Evolutionary conservation across 2,797 vertebrate genomes (phyloP).

Genomic region (Sebastes trivittatus): DNA sequence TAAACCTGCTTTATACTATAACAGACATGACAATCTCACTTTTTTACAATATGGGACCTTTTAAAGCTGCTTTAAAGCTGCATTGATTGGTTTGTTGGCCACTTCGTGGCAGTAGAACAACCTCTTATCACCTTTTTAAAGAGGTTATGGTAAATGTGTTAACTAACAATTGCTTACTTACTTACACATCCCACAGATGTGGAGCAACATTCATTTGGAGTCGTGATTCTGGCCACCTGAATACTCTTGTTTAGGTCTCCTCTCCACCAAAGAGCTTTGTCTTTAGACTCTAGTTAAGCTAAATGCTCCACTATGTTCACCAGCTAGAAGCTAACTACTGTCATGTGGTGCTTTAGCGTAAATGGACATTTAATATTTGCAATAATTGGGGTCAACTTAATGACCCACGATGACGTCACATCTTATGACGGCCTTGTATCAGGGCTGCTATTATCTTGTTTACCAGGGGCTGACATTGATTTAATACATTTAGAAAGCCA

Average conservation of each 20-base stretch:
- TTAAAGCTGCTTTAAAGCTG: background rate
- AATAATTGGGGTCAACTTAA: background rate
- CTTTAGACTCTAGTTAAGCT: background rate
- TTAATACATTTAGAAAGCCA: rapidly evolving
- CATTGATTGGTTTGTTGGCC: too few relatives aligned
- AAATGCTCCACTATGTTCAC: background rate
- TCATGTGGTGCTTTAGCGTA: background rate
- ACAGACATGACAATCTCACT: too few relatives aligned
- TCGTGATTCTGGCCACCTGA: background rate
- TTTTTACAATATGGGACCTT: too few relatives aligned
- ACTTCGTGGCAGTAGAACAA: background rate
- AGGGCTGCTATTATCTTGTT: background rate
- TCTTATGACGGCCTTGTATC: background rate
- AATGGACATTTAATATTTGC: background rate
- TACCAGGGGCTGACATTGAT: background rate
- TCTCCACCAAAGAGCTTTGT: background rate
- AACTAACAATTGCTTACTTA: background rate
- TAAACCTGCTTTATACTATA: too few relatives aligned
- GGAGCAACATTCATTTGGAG: background rate
- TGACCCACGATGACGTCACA: background rate
- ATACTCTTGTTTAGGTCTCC: background rate
- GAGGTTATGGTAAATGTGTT: background rate
- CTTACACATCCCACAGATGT: background rate
- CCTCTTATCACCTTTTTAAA: background rate
- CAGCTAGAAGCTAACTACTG: background rate